Evolutionary conservation across 2,797 vertebrate species (phyloP), one percentile per base, ranked within the genome.

Genomic region (Danio tinwini): DNA sequence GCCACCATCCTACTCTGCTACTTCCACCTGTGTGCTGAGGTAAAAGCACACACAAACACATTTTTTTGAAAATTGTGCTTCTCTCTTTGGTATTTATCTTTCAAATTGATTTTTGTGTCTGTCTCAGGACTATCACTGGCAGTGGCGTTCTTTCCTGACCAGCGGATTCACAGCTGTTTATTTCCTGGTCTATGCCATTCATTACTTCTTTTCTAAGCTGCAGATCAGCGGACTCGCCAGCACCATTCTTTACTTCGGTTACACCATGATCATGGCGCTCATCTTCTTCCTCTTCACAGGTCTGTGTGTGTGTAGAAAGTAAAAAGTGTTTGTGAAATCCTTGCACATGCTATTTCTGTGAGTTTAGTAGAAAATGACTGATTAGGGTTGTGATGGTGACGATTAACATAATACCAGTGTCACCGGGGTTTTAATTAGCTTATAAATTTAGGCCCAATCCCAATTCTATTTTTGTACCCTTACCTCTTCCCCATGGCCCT

Each of bases 251-350:
- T 98, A 98, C 88, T 97, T 98, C 0, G 97, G 96, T 83, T 98
- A 98, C 84, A 98, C 97, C 81, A 95, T 95, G 94, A 97, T 98
- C 87, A 98, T 98, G 96, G 95, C 95, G 73, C 93, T 98, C 89
- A 98, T 98, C 90, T 98, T 98, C 89, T 98, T 98, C 91, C 93
- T 97, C 84, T 98, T 98, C 87, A 96, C 96, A 82, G 97, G 96
- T 97, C 87, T 87, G 89, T 83, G 6, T 55, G 13, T 53, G 9
- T 56, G 4, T 71, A 40, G 10, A 53, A 29, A 29, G 29, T 29
- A 29, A 29, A 3, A 29, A 29, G 29, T 29, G 50, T 52, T 52
- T n/a, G 14, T n/a, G 50, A 52, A 52, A n/a, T 6, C 2, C 49
- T 13, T 58, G 6, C 53, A 6, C 7, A 44, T 71, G 37, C 9